Evolutionary conservation across 2,113 vertebrate species (phyloP), one percentile per base, ranked within the genome.

Genomic region (Acanthisitta chloris): DNA sequence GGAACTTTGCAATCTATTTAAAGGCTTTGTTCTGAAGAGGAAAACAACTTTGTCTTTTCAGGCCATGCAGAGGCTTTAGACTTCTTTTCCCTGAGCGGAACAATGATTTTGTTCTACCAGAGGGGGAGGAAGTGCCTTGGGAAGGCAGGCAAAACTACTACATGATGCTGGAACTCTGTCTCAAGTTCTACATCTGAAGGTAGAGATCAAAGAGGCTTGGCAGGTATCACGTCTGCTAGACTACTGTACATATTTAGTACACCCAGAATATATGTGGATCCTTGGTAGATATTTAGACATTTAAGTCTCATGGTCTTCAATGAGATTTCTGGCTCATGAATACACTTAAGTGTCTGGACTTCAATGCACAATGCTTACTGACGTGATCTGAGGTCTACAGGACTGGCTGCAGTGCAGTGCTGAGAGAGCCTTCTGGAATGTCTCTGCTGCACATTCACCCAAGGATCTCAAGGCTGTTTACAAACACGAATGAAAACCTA

Each of bases 21-120:
- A 74, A 93, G 76, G 34, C 59, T 94, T 90, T 90, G 48, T 26
- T 94, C 80, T 88, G 55, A 92, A 79, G 71, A 87, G 17, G 70
- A 73, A 96, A 96, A 93, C 46, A 90, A 86, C 59, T 83, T 90
- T 88, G 87, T 83, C 45, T 95, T 93, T 96, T 74, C 80, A 90
- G 82, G 46, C 64, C 43, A 19, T 26, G 40, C 66, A 92, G 88
- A 86, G 48, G 33, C 65, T 92, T 90, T 73, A 64, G 23, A 76
- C 51, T 90, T 81, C 55, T 64, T 57, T 57, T 86, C 40, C 61
- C n/a, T 45, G 43, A 71, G 18, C 95, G n/a, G 43, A 96, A 74
- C 23, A 67, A 67, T 28, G 36, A 42, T 52, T 89, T 94, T 69
- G 21, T 29, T 87, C 49, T 65, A 26, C 26, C 33, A 43, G 51